phyloP scores from a whole-genome alignment of 2,797 vertebrate genomes.

The Pristis pectinata region DNA sequence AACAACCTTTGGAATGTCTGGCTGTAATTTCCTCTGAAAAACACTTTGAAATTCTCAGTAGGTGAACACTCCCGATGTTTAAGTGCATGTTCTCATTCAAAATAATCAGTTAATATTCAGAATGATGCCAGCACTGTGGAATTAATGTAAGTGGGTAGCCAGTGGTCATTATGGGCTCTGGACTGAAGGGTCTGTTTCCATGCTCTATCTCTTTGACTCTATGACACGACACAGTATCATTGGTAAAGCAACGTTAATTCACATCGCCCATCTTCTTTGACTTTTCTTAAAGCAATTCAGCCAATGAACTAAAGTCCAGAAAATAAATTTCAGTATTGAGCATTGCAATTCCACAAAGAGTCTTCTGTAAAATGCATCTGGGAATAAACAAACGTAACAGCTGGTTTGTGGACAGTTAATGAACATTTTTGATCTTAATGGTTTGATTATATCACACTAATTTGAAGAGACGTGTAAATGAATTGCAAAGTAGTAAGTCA shows the following conservation, averaged over 20 bases:
- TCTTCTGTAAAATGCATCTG: not conserved
- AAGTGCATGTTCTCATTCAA: not conserved
- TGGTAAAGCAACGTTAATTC: not conserved
- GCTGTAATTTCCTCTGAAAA: not conserved
- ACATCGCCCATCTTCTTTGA: too few relatives aligned
- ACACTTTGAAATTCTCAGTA: not conserved
- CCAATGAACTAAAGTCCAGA: not conserved
- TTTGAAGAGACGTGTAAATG: not conserved
- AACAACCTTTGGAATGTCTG: not conserved
- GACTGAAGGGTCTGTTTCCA: too few relatives aligned
- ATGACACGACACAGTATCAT: not conserved
- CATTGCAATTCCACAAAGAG: not conserved
- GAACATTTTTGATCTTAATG: not conserved
- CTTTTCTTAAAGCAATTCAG: not conserved
- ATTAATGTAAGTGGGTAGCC: too few relatives aligned
- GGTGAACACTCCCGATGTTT: not conserved
- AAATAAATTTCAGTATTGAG: not conserved
- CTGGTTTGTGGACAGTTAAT: not conserved
- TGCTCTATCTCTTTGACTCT: too few relatives aligned
- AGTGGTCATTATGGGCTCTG: too few relatives aligned
- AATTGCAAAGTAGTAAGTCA: not conserved
- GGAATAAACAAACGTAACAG: not conserved
- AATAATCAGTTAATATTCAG: not conserved
- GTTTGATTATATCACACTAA: slow-evolving; percentile 6
- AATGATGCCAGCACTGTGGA: not conserved